A percentile compares a stretch with the other conserved stretches of the same genome.
Conservation (phyloP, 2,113 vertebrate species). For the Condylura cristata region DNA sequence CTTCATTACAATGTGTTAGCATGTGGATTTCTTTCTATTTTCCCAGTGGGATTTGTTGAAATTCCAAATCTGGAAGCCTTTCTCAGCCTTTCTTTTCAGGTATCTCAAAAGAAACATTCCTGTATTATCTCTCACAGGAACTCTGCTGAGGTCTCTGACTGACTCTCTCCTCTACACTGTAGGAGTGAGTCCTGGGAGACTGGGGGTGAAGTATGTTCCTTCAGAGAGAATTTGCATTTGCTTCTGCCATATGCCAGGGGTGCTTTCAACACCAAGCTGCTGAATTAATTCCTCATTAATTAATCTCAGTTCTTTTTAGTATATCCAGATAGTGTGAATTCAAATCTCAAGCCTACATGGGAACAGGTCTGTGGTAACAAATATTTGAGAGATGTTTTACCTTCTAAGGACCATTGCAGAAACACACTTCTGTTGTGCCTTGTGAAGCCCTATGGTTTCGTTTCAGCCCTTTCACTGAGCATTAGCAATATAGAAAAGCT, state of each 20-base stretch:
- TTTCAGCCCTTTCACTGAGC: not conserved
- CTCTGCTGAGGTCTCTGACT: not conserved
- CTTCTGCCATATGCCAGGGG: not conserved
- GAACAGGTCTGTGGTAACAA: not conserved
- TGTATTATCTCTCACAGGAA: not conserved
- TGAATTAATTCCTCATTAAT: not conserved
- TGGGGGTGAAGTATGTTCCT: not conserved
- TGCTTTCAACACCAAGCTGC: not conserved
- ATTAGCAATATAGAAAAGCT: not conserved
- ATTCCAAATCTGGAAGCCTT: slow-evolving; percentile 29
- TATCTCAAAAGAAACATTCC: not conserved
- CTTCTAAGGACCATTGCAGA: not conserved
- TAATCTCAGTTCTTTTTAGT: not conserved
- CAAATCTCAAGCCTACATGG: not conserved
- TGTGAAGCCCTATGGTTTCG: not conserved
- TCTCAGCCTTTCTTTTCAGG: not conserved
- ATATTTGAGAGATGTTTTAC: not conserved
- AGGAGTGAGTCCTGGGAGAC: not conserved
- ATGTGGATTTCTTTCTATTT: not conserved
- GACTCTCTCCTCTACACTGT: not conserved
- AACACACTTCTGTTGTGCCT: not conserved
- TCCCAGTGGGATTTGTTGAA: not conserved
- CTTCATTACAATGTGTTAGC: not conserved
- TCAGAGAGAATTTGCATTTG: not conserved
- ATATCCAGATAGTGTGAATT: not conserved